Percentiles rank a stretch among this genome's conserved stretches.
These are phyloP conservation scores for Acromyrmex charruanus DNA, from an alignment of 1,140 invertebrate species.

Conservation along the genomic window DNA sequence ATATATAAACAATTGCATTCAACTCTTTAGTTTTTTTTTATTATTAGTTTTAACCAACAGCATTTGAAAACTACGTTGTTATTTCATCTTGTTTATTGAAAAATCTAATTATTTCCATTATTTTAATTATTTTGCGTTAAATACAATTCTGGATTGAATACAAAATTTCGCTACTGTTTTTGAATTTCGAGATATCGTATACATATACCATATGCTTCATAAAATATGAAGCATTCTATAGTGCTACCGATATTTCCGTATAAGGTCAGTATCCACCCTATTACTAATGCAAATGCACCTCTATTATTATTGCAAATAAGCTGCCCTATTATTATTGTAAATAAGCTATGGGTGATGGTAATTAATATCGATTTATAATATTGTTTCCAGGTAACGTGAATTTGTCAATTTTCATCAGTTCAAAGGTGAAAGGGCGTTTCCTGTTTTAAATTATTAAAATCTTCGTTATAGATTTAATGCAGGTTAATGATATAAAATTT, in stretches of 20 bases:
- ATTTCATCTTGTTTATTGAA: neutral
- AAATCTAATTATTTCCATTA: neutral
- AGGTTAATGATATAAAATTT: neutral
- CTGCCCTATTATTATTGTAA: slow-evolving; percentile 39
- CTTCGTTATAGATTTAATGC: neutral
- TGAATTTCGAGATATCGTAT: neutral
- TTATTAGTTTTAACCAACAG: slow-evolving; percentile 6
- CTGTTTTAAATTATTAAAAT: slow-evolving; percentile 26
- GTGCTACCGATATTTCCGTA: slow-evolving; percentile 18
- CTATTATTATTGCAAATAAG: slow-evolving; percentile 55
- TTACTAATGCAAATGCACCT: slow-evolving; percentile 51
- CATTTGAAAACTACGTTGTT: neutral
- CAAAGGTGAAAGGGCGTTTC: slow-evolving; percentile 11
- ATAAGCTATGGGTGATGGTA: slow-evolving; percentile 18
- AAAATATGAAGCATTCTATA: slow-evolving; percentile 22
- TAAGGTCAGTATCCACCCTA: slow-evolving; percentile 22
- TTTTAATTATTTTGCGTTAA: slow-evolving; percentile 24
- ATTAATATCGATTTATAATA: slow-evolving; percentile 39
- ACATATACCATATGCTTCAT: neutral
- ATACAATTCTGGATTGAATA: slow-evolving; percentile 11
- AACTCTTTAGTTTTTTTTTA: neutral
- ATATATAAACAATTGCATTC: neutral
- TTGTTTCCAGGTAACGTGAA: slow-evolving; percentile 17
- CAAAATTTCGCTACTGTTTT: slow-evolving; percentile 7
- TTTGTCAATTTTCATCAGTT: slow-evolving; percentile 21